Conservation (phyloP, 1,140 invertebrate genomes). For the Rhyzopertha dominica region DNA sequence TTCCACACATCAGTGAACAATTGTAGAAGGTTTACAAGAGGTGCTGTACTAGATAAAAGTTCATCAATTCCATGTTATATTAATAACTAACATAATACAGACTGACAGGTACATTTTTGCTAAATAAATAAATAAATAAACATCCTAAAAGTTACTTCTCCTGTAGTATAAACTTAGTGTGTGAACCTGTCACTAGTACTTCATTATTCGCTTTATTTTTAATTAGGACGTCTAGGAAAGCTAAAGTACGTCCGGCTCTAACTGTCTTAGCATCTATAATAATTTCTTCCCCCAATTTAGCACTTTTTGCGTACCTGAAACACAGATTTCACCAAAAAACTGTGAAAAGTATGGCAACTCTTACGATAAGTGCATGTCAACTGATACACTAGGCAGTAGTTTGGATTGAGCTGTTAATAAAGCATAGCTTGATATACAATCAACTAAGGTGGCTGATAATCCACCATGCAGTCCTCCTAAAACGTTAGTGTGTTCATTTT, state of each 20-base stretch:
- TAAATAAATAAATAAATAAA: too few relatives aligned
- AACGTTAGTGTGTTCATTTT: slow-evolving; percentile 70
- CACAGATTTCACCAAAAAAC: background rate
- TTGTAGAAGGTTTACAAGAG: too few relatives aligned
- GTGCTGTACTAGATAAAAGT: too few relatives aligned
- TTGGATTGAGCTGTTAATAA: slow-evolving; percentile 60
- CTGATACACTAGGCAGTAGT: slow-evolving; percentile 60
- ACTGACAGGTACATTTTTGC: too few relatives aligned
- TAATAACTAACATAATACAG: too few relatives aligned
- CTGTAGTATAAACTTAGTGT: slow-evolving; percentile 66
- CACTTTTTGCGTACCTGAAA: slow-evolving; percentile 63
- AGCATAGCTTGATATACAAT: slow-evolving; percentile 77
- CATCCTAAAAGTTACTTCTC: too few relatives aligned
- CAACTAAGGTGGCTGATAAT: slow-evolving; percentile 74
- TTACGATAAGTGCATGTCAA: slow-evolving; percentile 69
- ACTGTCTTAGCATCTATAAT: slow-evolving; percentile 72
- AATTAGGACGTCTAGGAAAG: slow-evolving; percentile 73
- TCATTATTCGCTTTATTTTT: slow-evolving; percentile 62
- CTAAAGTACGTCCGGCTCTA: slow-evolving; percentile 67
- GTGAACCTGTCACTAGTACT: slow-evolving; percentile 67
- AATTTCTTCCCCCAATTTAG: slow-evolving; percentile 69
- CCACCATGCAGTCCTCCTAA: slow-evolving; percentile 78
- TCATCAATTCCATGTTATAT: too few relatives aligned
- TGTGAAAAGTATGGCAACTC: background rate
- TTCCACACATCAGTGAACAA: too few relatives aligned